A percentile compares a stretch with the other conserved stretches of the same genome.
phyloP scores from a whole-genome alignment of 2,797 vertebrate species.

The Lagodon rhomboides region DNA sequence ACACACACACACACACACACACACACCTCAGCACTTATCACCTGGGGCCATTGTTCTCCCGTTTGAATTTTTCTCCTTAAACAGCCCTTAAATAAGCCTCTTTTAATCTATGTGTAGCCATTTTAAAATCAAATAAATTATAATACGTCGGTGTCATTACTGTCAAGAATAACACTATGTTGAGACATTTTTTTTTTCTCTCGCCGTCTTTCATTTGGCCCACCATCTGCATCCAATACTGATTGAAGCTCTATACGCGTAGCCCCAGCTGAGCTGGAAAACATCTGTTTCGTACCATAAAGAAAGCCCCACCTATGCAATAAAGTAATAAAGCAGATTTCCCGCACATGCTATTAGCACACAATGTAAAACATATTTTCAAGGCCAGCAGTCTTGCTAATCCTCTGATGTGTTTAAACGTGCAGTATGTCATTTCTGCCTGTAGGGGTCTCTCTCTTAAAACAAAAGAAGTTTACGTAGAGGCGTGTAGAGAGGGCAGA shows the following conservation, averaged over 20 bases:
- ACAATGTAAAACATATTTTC: conserved; percentile 39
- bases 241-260: conserved; percentile 15
- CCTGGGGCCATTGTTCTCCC: conserved; percentile 50
- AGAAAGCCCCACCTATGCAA: conserved; percentile 34
- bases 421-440: too few species aligned
- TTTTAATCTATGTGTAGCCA: neutral
- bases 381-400: conserved; percentile 25
- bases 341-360: conserved; percentile 26
- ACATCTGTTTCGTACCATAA: conserved; percentile 58
- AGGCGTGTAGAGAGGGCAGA: too few species aligned
- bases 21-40: conserved; percentile 32
- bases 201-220: conserved; percentile 33
- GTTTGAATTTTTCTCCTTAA: conserved; percentile 10
- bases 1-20: conserved; percentile 18
- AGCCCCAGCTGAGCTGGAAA: conserved; percentile 36
- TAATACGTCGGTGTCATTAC: neutral
- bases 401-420: conserved; percentile 14
- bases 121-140: conserved; percentile 16
- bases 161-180: conserved; percentile 20
- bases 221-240: conserved; percentile 39
- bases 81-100: neutral
- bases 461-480: too few species aligned
- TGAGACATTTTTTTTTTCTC: conserved; percentile 13
- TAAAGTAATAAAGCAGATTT: conserved; percentile 47
- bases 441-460: too few species aligned